Base-by-base conservation (phyloP, 2,888 invertebrate species). In the Drosophila limbata region DNA sequence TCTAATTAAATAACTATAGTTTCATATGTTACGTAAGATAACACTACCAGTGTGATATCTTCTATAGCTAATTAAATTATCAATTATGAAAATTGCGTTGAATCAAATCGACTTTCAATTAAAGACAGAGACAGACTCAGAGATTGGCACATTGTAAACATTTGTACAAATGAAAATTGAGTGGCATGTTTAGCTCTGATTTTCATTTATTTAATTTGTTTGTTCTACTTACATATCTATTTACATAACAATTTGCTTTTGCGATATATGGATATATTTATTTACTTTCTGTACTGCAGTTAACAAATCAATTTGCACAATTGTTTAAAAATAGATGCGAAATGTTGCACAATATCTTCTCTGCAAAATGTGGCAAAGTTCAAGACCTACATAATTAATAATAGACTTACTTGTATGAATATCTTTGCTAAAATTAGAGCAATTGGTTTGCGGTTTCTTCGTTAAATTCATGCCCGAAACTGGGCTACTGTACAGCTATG, bases 111-210 rank as follows among this genome's bases (percentile, higher is more conserved):
- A 35, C n/a, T 21, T 45, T 51, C 44, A 64, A 51, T 63, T 59
- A 56, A 39, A n/a, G 35, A 45, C 47, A 47, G 51, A 64, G 55
- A 25, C 21, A 21, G 21, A 21, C 4, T 21, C 37, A 48, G 13
- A 37, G 21, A 55, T 55, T 44, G 42, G 42, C 42, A 25, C 21
- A 21, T 10, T 51, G 61, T 52, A 68, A 68, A 57, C 40, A 67
- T 80, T 67, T 47, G 44, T 65, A 70, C 53, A 63, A 33, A 45
- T 10, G 39, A 50, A 60, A 73, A 67, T 68, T 84, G 67, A 71
- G 40, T 73, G 67, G 66, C 77, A 76, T 73, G 76, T 66, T 82
- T 71, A 60, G 50, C 63, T 67, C 65, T 72, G 61, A 64, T 72
- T 73, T 71, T 51, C 57, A 59, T 73, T 75, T 71, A 47, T 17